A percentile compares a stretch with the other conserved stretches of the same genome.
These are phyloP conservation scores for Schizopygopsis malacanthus DNA, from an alignment of 2,797 vertebrate genomes.

Conservation along the genomic window DNA sequence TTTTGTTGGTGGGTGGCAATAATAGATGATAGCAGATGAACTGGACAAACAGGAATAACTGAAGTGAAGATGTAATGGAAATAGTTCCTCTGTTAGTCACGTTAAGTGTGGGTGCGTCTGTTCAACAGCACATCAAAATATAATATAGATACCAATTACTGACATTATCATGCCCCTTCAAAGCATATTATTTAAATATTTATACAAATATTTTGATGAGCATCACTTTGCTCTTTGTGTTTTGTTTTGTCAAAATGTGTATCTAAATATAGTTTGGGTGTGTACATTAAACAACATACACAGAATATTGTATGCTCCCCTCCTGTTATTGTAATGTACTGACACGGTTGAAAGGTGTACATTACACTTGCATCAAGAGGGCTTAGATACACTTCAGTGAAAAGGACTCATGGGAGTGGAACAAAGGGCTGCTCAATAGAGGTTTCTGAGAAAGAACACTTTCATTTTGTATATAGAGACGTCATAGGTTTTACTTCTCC, in stretches of 20 bases:
- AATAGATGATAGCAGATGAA: constrained; percentile 16
- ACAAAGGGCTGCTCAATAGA: constrained; percentile 1
- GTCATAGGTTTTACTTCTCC: not conserved
- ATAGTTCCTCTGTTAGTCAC: not conserved
- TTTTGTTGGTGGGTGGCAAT: not conserved
- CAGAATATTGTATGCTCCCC: not conserved
- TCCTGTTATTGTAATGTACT: constrained; percentile 10
- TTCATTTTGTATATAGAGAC: not conserved
- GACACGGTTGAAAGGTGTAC: constrained; percentile 21
- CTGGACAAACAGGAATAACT: constrained; percentile 29
- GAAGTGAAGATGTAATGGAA: not conserved
- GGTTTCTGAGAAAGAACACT: not conserved
- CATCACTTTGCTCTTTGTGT: not conserved
- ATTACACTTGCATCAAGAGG: constrained; percentile 25
- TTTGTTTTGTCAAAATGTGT: not conserved
- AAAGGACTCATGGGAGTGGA: not conserved
- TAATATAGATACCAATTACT: not conserved
- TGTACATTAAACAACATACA: not conserved
- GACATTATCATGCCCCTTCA: not conserved
- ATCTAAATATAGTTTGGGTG: constrained; percentile 26
- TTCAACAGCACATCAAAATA: not conserved
- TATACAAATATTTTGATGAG: not conserved
- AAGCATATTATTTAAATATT: not conserved
- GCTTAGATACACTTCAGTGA: constrained; percentile 38
- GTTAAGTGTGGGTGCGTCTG: not conserved